Evolutionary conservation across 2,113 vertebrate species (phyloP).

Genomic region (Bos javanicus): DNA sequence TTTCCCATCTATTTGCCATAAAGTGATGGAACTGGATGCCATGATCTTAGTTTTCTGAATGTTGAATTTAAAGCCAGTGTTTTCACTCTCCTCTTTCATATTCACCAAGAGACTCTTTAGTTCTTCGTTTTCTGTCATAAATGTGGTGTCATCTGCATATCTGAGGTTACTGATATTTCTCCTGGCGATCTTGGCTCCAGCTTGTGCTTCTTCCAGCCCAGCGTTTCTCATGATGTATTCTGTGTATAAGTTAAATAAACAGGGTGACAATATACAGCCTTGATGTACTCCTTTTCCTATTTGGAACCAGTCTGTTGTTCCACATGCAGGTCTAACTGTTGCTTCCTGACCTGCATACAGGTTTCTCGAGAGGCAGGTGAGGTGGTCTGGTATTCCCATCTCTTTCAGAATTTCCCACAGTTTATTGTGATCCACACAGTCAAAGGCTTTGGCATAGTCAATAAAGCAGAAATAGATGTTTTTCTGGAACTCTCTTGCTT

Average conservation of each 20-base stretch:
- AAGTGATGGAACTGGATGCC: not conserved
- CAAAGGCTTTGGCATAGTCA: not conserved
- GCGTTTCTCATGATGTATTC: not conserved
- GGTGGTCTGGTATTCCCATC: not conserved
- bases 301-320: not conserved
- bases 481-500: not conserved
- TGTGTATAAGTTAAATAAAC: not conserved
- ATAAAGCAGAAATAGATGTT: not conserved
- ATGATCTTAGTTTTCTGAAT: not conserved
- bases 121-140: not conserved
- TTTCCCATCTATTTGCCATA: not conserved
- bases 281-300: not conserved
- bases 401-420: not conserved
- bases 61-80: not conserved
- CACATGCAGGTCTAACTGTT: not conserved
- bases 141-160: not conserved
- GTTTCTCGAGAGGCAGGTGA: rapidly evolving
- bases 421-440: not conserved
- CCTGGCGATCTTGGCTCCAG: not conserved
- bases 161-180: not conserved
- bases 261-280: not conserved
- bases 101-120: not conserved
- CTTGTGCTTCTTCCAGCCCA: not conserved
- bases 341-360: not conserved
- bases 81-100: not conserved